Conservation (phyloP, 2,797 vertebrate genomes). For the Ciconia nigra region DNA sequence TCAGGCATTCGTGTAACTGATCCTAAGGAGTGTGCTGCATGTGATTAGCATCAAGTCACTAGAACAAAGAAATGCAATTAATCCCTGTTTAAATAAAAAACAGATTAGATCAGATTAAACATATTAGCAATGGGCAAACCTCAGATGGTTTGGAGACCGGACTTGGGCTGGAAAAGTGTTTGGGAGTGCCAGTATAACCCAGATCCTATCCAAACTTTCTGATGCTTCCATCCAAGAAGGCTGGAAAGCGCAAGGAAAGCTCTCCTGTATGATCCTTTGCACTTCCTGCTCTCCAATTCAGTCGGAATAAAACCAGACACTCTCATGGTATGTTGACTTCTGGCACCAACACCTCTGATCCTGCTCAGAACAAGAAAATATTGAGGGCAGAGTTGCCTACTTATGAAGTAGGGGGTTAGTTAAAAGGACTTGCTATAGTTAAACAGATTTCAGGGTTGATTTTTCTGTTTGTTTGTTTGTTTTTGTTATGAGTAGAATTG, state of each 20-base stretch:
- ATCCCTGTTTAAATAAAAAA: conserved; percentile 52
- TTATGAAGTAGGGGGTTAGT: background rate
- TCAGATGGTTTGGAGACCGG: background rate
- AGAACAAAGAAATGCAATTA: conserved; percentile 64
- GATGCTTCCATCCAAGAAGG: background rate
- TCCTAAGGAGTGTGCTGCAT: conserved; percentile 17
- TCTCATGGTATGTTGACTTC: background rate
- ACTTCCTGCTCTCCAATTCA: background rate
- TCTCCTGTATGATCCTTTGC: background rate
- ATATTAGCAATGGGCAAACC: background rate
- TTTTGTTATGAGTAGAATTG: background rate
- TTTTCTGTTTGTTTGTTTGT: background rate
- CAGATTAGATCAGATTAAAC: conserved; percentile 46
- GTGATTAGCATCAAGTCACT: conserved; percentile 58
- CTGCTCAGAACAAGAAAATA: background rate
- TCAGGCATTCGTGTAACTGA: conserved; percentile 32
- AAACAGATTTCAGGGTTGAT: background rate
- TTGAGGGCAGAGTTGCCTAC: background rate
- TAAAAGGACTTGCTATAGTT: background rate
- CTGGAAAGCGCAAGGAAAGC: background rate
- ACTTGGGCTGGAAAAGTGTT: background rate
- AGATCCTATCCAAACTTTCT: background rate
- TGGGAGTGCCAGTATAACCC: background rate
- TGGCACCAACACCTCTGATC: background rate
- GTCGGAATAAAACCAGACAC: background rate